Evolutionary conservation across 2,888 invertebrate species (phyloP).

Genomic region (Stictocephala bisonia): DNA sequence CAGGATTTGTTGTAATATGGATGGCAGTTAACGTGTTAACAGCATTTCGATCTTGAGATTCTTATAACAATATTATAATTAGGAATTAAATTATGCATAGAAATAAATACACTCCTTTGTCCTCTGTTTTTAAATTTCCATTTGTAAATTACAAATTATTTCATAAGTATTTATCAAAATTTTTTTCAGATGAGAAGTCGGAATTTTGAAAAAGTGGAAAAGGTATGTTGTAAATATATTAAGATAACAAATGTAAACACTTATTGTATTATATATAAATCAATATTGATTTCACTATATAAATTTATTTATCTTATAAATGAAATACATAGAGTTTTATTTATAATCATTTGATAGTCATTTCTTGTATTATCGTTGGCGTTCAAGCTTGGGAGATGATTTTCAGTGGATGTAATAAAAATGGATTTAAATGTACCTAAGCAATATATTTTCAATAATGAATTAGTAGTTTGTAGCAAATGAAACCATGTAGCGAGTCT

Average conservation of each 20-base stretch:
- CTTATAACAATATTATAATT: no score
- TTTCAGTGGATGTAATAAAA: conserved; percentile 59
- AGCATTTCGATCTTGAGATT: no score
- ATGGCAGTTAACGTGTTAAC: no score
- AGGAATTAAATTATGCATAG: no score
- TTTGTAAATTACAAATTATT: no score
- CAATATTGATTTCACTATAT: neutral
- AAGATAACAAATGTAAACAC: conserved; percentile 55
- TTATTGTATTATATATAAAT: conserved; percentile 58
- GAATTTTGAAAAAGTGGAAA: conserved; percentile 98
- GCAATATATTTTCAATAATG: no score
- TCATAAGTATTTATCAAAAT: no score
- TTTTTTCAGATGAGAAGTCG: conserved; percentile 92
- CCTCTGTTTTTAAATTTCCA: no score
- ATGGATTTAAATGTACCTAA: neutral
- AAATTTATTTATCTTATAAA: conserved; percentile 21
- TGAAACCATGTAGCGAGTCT: no score
- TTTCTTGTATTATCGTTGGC: conserved; percentile 35
- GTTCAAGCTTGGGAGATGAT: conserved; percentile 64
- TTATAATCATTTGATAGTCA: conserved; percentile 38
- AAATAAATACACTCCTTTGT: no score
- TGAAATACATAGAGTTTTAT: conserved; percentile 39
- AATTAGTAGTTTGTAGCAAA: no score
- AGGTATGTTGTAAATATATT: conserved; percentile 74
- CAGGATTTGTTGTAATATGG: no score